These are phyloP conservation scores for Ophion obscuratus DNA, from an alignment of 2,888 invertebrate species.

Conservation along the genomic window DNA sequence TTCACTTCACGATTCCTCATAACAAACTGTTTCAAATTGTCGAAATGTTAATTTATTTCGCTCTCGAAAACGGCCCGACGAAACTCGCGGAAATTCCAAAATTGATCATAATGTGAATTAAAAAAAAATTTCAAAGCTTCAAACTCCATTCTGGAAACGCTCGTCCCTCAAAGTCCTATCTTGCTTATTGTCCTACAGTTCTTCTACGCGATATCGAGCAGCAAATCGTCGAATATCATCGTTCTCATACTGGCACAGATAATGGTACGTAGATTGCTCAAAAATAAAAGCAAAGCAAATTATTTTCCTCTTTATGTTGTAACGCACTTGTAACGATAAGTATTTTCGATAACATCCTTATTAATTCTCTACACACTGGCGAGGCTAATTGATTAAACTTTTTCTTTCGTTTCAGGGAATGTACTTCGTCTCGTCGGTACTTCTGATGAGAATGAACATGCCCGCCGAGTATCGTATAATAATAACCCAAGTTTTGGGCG, in stretches of 20 bases:
- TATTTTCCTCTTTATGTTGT: neutral
- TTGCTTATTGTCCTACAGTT: constrained; percentile 88
- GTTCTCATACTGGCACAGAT: constrained; percentile 98
- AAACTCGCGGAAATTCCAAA: neutral
- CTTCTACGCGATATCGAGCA: constrained; percentile 99
- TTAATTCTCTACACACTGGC: neutral
- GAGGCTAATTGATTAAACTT: neutral
- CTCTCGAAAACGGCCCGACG: too few relatives aligned
- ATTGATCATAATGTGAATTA: neutral
- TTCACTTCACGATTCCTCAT: too few relatives aligned
- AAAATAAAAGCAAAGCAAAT: constrained; percentile 8
- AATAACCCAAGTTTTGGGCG: constrained; percentile 96
- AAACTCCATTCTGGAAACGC: neutral
- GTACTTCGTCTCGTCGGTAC: constrained; percentile 99
- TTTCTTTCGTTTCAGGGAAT: constrained; percentile 89
- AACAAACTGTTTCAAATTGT: too few relatives aligned
- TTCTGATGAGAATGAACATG: constrained; percentile 99
- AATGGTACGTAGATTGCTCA: constrained; percentile 88
- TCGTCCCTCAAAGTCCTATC: constrained; percentile 4
- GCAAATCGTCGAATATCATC: constrained; percentile 99
- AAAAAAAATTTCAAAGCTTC: neutral
- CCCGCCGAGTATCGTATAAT: constrained; percentile 98
- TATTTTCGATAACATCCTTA: neutral
- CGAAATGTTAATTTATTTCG: too few relatives aligned
- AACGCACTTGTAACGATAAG: neutral